Percentiles rank a stretch among this genome's conserved stretches.
Conservation (phyloP, 2,888 invertebrate genomes). For the Napeogenes inachia region DNA sequence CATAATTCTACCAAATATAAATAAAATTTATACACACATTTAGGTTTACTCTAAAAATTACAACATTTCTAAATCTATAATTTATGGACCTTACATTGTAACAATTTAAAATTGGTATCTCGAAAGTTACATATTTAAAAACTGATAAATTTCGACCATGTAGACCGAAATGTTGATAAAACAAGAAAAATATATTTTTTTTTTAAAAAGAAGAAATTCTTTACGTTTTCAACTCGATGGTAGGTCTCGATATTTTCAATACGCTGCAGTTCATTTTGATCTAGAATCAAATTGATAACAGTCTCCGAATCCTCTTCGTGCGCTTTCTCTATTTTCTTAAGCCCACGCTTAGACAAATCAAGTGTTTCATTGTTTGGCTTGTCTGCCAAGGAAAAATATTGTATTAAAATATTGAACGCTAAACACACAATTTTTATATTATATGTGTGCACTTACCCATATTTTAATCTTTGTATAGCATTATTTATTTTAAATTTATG, state of each 20-base stretch:
- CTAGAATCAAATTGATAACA: constrained; percentile 84
- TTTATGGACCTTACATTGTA: no score
- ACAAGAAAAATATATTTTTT: no score
- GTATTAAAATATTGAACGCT: background rate
- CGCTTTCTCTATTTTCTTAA: constrained; percentile 89
- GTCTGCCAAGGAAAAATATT: constrained; percentile 30
- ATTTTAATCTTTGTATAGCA: constrained; percentile 42
- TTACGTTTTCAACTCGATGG: constrained; percentile 85
- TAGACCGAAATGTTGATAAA: no score
- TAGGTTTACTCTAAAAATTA: no score
- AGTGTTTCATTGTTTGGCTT: constrained; percentile 72
- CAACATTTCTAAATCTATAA: no score
- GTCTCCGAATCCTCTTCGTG: constrained; percentile 81
- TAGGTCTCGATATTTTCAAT: constrained; percentile 92
- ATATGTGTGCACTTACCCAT: constrained; percentile 51
- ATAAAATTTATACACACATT: background rate
- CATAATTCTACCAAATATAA: background rate
- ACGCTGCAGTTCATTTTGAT: constrained; percentile 91
- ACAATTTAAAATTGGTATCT: no score
- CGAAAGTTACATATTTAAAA: no score
- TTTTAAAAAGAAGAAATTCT: no score
- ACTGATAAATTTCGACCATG: no score
- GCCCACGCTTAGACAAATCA: constrained; percentile 86
- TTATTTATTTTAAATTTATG: constrained; percentile 45
- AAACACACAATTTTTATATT: constrained; percentile 6